Percentiles rank a stretch among this genome's conserved stretches.
Evolutionary conservation across 2,888 invertebrate genomes (phyloP).

Genomic region (Cryptophagus acutangulus): DNA sequence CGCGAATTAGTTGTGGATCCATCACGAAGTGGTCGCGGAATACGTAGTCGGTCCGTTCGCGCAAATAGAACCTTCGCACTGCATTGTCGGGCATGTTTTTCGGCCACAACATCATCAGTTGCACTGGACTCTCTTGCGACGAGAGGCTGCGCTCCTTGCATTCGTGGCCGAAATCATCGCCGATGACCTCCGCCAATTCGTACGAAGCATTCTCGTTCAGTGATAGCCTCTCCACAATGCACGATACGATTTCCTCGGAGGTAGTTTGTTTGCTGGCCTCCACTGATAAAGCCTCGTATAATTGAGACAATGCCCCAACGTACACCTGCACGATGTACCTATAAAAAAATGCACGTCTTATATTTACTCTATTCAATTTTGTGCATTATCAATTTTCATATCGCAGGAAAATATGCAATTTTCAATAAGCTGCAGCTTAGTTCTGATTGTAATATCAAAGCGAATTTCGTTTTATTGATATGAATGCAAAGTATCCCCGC

Average conservation of each 20-base stretch:
- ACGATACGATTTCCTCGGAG: constrained; percentile 85
- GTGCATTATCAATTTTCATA: too few relatives aligned
- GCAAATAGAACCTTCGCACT: constrained; percentile 74
- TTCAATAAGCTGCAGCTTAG: too few relatives aligned
- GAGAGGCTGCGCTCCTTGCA: constrained; percentile 89
- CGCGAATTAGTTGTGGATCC: constrained; percentile 87
- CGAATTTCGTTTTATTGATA: too few relatives aligned
- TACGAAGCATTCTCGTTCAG: constrained; percentile 62
- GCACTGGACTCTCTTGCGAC: constrained; percentile 73
- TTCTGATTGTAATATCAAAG: too few relatives aligned
- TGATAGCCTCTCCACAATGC: constrained; percentile 72
- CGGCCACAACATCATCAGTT: constrained; percentile 80
- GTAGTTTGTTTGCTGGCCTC: constrained; percentile 90
- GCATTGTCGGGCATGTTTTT: constrained; percentile 54
- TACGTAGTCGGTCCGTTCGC: constrained; percentile 80
- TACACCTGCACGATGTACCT: constrained; percentile 74
- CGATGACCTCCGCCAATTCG: constrained; percentile 84
- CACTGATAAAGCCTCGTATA: constrained; percentile 84
- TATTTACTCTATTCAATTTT: neutral
- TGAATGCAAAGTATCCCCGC: too few relatives aligned
- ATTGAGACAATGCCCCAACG: constrained; percentile 81
- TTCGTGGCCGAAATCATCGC: constrained; percentile 79
- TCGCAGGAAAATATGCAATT: too few relatives aligned
- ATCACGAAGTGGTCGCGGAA: constrained; percentile 86
- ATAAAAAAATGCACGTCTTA: neutral